Conservation (phyloP, 1,140 invertebrate genomes). For the Drosophila bocki region DNA sequence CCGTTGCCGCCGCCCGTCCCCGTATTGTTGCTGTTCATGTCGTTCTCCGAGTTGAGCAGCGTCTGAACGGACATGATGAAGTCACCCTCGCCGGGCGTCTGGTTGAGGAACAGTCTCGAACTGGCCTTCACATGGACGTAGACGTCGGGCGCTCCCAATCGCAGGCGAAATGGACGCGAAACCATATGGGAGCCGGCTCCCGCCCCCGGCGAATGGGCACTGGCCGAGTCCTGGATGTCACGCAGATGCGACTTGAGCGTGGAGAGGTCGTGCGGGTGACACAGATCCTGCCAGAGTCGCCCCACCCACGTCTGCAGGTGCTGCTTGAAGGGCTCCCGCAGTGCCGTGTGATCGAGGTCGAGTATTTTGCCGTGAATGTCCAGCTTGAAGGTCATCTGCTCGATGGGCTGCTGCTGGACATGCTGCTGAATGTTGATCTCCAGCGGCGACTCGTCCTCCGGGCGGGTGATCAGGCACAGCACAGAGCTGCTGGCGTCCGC, state of each 20-base stretch:
- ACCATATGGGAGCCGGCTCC: slow-evolving; percentile 62
- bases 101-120: slow-evolving; percentile 93
- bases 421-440: slow-evolving; percentile 87
- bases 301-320: slow-evolving; percentile 89
- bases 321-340: slow-evolving; percentile 88
- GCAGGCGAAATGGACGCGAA: slow-evolving; percentile 92
- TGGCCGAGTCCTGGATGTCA: slow-evolving; percentile 88
- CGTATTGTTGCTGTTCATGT: slow-evolving; percentile 85
- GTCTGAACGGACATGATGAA: slow-evolving; percentile 97
- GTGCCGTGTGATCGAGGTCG: slow-evolving; percentile 90
- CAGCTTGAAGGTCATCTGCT: slow-evolving; percentile 97
- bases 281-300: slow-evolving; percentile 89
- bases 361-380: slow-evolving; percentile 94
- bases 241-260: slow-evolving; percentile 91
- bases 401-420: slow-evolving; percentile 87
- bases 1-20: slow-evolving; percentile 18
- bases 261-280: slow-evolving; percentile 90
- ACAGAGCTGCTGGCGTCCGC: slow-evolving; percentile 87
- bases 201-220: slow-evolving; percentile 82
- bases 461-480: slow-evolving; percentile 91
- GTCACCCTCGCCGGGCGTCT: slow-evolving; percentile 89
- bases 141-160: slow-evolving; percentile 89
- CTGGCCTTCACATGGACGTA: slow-evolving; percentile 95
- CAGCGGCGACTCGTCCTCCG: slow-evolving; percentile 91
- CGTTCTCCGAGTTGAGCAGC: slow-evolving; percentile 88